Evolutionary conservation across 2,888 invertebrate genomes (phyloP), one percentile per base, ranked within the genome.

Genomic region (Trissolcus japonicus): DNA sequence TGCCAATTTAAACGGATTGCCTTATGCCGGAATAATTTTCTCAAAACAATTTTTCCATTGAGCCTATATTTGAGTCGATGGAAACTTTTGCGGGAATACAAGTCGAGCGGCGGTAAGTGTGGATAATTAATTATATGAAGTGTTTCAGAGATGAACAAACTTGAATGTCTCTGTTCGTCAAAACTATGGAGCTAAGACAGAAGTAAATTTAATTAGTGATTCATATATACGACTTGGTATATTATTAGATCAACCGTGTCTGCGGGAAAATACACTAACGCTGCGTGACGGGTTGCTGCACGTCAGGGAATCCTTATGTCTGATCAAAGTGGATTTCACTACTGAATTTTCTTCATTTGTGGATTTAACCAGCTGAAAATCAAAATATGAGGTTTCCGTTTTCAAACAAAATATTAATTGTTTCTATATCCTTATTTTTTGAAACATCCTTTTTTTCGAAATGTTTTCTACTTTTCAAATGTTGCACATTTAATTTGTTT

Each of bases 131-230:
- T 71, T 71, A 62, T 46, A 41, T 53, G 51, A 46, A 59, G 41
- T 59, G 60, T 40, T 48, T 48, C 21, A 14, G 35, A 59, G 43
- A 59, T 48, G 46, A 9, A 6, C 40, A 13, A 60, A 59, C 55
- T 48, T 14, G 41, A 40, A 35, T 60, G 63, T 56, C 46, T 61
- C 35, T 40, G 29, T 59, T 56, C 57, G 17, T 60, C 56, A 73
- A 66, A 56, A 67, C 46, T 62, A 41, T 7, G n/a, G 6, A n/a
- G 4, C 2, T 16, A 50, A 61, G 66, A 57, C 56, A 67, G 56
- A 74, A 68, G 62, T 68, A 62, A 67, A 74, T 75, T 68, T 57
- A 75, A 75, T 75, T 75, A 68, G 59, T 41, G 40, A 59, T 59
- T 75, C 53, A 40, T 53, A 59, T 75, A 35, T 63, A 57, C 53